These are phyloP conservation scores for Tympanoctomys barrerae DNA, from an alignment of 2,797 vertebrate genomes.

Conservation along the genomic window DNA sequence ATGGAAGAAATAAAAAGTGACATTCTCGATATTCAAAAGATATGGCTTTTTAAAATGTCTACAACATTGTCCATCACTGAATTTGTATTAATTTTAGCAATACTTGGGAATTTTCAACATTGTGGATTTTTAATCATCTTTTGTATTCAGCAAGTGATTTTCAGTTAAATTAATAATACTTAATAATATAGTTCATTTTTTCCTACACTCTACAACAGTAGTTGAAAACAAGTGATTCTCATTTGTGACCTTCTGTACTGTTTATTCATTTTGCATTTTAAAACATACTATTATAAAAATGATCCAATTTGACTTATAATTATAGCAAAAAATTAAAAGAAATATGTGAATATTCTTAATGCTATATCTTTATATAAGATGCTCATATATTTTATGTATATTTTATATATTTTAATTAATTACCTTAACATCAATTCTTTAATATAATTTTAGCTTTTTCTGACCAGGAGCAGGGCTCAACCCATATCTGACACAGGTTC, in stretches of 20 bases:
- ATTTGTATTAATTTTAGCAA: constrained; percentile 43
- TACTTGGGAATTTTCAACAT: background rate
- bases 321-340: background rate
- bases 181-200: background rate
- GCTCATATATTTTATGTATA: background rate
- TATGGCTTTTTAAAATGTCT: background rate
- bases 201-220: background rate
- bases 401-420: background rate
- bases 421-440: background rate
- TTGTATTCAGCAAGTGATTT: constrained; percentile 43
- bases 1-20: background rate
- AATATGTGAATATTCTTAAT: background rate
- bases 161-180: background rate
- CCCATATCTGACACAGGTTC: background rate
- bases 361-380: background rate
- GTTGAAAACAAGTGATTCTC: background rate
- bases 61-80: constrained; percentile 47
- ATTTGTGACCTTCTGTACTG: background rate
- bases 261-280: constrained; percentile 19
- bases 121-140: constrained; percentile 53
- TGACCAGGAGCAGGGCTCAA: background rate
- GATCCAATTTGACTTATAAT: background rate
- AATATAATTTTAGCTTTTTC: background rate
- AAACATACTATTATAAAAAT: background rate
- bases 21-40: background rate